Percentiles rank a stretch among this genome's conserved stretches.
Evolutionary conservation across 2,797 vertebrate species (phyloP).

Genomic region (Spatula versicolor): DNA sequence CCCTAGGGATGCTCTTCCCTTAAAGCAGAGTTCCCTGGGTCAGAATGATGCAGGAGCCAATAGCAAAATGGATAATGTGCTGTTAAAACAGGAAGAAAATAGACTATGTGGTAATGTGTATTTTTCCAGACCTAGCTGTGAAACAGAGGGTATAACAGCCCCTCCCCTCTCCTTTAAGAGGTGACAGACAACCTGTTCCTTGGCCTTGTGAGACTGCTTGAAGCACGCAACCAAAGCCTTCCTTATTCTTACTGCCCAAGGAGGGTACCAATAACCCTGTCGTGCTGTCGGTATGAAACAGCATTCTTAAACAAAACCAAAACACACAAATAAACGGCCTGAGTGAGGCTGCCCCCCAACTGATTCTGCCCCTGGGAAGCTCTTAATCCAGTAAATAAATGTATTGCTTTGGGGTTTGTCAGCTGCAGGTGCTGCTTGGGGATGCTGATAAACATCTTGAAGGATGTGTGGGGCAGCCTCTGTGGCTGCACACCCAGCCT

Average conservation of each 20-base stretch:
- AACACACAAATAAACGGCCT: neutral
- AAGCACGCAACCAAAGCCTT: neutral
- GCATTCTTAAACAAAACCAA: neutral
- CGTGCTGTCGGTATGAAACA: neutral
- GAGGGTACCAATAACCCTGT: conserved; percentile 39
- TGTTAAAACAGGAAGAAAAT: neutral
- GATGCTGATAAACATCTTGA: neutral
- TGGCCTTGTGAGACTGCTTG: neutral
- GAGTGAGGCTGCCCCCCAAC: neutral
- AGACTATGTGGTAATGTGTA: neutral
- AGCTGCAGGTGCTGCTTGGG: neutral
- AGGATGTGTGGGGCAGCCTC: neutral
- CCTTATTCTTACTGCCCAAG: conserved; percentile 29
- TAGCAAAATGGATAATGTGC: neutral
- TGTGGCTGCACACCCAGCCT: neutral
- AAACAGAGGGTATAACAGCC: conserved; percentile 19
- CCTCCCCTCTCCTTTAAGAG: conserved; percentile 4
- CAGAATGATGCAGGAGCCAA: neutral
- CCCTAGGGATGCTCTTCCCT: neutral
- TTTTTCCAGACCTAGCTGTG: conserved; percentile 23
- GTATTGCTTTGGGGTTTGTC: neutral
- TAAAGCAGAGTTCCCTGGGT: neutral
- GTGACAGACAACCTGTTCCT: conserved; percentile 20
- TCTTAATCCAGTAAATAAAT: neutral
- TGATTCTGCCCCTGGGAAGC: neutral